A percentile compares a stretch with the other conserved stretches of the same genome.
These are phyloP conservation scores for Pyrochroa serraticornis DNA, from an alignment of 2,888 invertebrate species.

Conservation along the genomic window DNA sequence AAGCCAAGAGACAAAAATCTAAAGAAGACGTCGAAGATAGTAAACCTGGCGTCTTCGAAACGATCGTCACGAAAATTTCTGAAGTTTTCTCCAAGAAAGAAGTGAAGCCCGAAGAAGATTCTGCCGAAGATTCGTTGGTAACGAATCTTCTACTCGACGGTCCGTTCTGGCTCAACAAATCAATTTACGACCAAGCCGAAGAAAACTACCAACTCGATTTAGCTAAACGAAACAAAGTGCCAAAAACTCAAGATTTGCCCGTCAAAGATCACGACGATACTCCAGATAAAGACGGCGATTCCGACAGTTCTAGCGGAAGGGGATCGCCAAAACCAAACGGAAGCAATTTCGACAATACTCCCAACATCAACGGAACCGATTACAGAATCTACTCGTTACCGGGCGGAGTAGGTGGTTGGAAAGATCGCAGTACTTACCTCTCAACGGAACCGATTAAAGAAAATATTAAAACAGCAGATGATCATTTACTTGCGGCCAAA, in stretches of 20 bases:
- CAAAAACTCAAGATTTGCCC: conserved; percentile 33
- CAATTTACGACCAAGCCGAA: conserved; percentile 71
- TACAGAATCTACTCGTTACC: conserved; percentile 67
- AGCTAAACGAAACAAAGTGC: conserved; percentile 57
- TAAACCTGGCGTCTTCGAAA: conserved; percentile 45
- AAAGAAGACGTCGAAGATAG: conserved; percentile 21
- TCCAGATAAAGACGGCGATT: conserved; percentile 60
- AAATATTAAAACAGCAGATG: conserved; percentile 28
- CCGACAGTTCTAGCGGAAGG: neutral
- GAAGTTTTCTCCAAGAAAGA: conserved; percentile 41
- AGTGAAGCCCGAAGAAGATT: conserved; percentile 46
- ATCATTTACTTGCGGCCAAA: conserved; percentile 38
- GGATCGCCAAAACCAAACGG: conserved; percentile 33
- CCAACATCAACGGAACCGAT: conserved; percentile 27
- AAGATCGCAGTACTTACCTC: conserved; percentile 79
- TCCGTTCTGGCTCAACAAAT: conserved; percentile 68
- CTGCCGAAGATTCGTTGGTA: conserved; percentile 41
- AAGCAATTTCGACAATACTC: conserved; percentile 5
- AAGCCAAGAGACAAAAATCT: conserved; percentile 31
- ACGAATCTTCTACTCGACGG: conserved; percentile 56
- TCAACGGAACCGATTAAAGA: conserved; percentile 61
- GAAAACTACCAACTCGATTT: conserved; percentile 62
- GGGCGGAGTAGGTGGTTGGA: conserved; percentile 82
- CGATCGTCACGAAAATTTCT: conserved; percentile 46
- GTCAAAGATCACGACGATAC: conserved; percentile 40